Conservation (phyloP, 2,113 vertebrate species). For the Chunga burmeisteri region DNA sequence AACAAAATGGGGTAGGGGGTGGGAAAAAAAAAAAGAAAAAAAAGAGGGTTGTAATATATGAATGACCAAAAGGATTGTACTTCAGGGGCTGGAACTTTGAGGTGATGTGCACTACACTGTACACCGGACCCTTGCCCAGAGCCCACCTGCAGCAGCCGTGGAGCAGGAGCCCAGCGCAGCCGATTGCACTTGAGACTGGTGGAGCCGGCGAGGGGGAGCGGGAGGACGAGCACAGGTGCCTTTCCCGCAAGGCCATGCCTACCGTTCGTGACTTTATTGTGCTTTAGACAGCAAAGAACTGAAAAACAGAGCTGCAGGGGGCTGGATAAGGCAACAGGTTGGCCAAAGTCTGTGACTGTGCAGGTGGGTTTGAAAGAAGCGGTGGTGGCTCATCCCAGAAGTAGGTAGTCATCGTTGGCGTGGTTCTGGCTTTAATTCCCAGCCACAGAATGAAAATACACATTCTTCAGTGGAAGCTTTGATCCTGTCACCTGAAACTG, state of each 20-base stretch:
- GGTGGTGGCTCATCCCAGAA: not conserved
- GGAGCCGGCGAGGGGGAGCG: not conserved
- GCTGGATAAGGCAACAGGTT: not conserved
- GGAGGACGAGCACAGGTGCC: not conserved
- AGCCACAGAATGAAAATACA: not conserved
- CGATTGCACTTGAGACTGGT: constrained; percentile 27
- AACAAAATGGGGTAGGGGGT: constrained; percentile 60
- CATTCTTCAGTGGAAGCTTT: not conserved
- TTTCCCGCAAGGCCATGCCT: not conserved
- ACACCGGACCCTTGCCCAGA: constrained; percentile 7
- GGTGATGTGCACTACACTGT: constrained; percentile 77
- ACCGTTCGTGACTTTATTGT: fast-evolving
- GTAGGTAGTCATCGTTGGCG: fast-evolving
- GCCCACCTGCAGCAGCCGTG: not conserved
- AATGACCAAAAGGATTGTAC: constrained; percentile 80
- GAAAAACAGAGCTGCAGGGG: not conserved
- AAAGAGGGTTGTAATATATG: constrained; percentile 69
- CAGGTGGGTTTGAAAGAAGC: not conserved
- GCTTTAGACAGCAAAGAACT: not conserved
- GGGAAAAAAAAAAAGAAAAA: not conserved
- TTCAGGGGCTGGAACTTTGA: constrained; percentile 91
- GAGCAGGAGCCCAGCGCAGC: not conserved
- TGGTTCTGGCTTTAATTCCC: not conserved
- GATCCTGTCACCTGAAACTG: not conserved
- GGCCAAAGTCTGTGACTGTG: not conserved